phyloP scores from a whole-genome alignment of 2,888 invertebrate genomes.

The Ypsolopha scabrella region DNA sequence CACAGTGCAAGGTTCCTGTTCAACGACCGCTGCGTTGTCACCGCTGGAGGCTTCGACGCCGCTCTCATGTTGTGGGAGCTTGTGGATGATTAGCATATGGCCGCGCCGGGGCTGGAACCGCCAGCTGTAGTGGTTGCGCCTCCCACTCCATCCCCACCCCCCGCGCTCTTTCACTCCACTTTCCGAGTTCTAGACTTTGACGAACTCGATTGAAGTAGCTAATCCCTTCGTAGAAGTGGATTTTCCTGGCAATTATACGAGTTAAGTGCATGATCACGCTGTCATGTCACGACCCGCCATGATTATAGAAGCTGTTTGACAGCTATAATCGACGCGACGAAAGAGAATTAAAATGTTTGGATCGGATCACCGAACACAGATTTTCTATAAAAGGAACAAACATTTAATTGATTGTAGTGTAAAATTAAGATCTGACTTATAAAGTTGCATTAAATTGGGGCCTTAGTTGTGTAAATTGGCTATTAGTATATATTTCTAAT shows the following conservation, averaged over 20 bases:
- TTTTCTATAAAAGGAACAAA: too few relatives aligned
- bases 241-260: not conserved
- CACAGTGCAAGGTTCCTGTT: conserved; percentile 85
- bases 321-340: too few relatives aligned
- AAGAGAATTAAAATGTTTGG: too few relatives aligned
- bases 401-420: too few relatives aligned
- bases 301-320: too few relatives aligned
- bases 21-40: conserved; percentile 87
- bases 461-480: too few relatives aligned
- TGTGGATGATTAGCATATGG: conserved; percentile 77
- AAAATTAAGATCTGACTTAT: too few relatives aligned
- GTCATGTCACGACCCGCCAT: not conserved
- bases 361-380: too few relatives aligned
- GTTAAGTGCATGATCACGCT: not conserved
- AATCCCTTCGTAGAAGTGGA: not conserved
- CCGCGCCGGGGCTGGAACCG: conserved; percentile 36
- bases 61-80: conserved; percentile 93
- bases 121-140: conserved; percentile 50
- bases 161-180: conserved; percentile 29
- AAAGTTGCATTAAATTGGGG: too few relatives aligned
- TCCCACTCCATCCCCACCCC: conserved; percentile 52
- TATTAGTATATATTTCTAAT: not conserved
- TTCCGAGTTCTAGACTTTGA: conserved; percentile 53
- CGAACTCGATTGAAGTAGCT: conserved; percentile 43
- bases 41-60: conserved; percentile 89